These are phyloP conservation scores for Numenius phaeopus DNA, from an alignment of 2,797 vertebrate species.

Conservation along the genomic window DNA sequence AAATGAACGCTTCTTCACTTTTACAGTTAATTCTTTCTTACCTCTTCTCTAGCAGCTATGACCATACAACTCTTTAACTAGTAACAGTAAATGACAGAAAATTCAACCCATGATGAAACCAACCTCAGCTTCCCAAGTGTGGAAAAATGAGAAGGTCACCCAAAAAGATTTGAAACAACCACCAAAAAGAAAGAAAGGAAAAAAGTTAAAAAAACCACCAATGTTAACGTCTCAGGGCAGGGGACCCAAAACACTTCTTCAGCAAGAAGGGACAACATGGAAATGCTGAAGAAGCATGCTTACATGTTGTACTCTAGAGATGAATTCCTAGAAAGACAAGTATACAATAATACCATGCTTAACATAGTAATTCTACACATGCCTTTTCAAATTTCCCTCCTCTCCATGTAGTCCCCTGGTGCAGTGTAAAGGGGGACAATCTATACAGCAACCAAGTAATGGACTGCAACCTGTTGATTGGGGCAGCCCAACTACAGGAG, in stretches of 20 bases:
- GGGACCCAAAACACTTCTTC: neutral
- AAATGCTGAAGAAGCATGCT: neutral
- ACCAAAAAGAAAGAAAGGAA: neutral
- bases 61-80: neutral
- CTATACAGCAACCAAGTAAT: neutral
- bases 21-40: neutral
- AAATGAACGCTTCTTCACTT: neutral
- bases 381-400: neutral
- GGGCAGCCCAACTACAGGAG: neutral
- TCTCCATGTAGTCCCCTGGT: neutral
- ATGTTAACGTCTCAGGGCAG: fast-evolving
- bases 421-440: neutral
- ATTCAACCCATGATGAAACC: neutral
- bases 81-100: neutral
- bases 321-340: neutral
- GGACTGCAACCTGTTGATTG: neutral
- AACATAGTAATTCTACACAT: neutral
- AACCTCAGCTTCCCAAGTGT: neutral
- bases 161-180: neutral
- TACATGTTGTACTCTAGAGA: neutral
- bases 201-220: neutral
- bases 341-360: neutral
- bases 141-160: neutral
- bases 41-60: neutral
- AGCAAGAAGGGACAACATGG: neutral